phyloP scores from a whole-genome alignment of 1,140 invertebrate species.

The Listronotus oregonensis region DNA sequence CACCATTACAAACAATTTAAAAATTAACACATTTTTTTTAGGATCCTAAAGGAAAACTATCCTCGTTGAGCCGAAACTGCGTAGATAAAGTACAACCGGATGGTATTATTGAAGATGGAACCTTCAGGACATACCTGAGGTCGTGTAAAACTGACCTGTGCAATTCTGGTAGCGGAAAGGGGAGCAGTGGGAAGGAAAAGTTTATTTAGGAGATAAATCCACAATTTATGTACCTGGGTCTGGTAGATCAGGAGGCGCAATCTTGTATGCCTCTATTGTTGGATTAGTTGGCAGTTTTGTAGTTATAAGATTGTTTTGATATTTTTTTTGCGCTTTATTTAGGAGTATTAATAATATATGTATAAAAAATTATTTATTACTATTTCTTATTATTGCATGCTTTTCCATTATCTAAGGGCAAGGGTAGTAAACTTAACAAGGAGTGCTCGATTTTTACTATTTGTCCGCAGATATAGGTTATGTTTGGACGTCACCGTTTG shows the following conservation, averaged over 20 bases:
- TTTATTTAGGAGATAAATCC: slow-evolving; percentile 35
- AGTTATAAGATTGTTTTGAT: background rate
- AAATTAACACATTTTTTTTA: slow-evolving; percentile 14
- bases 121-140: slow-evolving; percentile 29
- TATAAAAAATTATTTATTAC: no score
- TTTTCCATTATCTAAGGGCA: no score
- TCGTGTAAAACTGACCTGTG: slow-evolving; percentile 38
- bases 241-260: slow-evolving; percentile 1
- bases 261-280: background rate
- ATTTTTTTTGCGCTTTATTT: no score
- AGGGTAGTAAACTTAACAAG: no score
- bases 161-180: slow-evolving; percentile 30
- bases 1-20: no score
- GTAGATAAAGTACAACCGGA: slow-evolving; percentile 25
- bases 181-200: background rate
- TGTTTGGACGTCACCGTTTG: no score
- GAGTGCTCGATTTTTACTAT: no score
- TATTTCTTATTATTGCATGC: no score
- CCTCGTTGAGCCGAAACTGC: slow-evolving; percentile 31
- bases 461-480: no score
- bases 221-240: slow-evolving; percentile 36
- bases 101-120: slow-evolving; percentile 34
- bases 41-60: slow-evolving; percentile 37
- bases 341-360: no score
- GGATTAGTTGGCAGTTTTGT: background rate